phyloP scores from a whole-genome alignment of 2,113 vertebrate species.

The Antechinus flavipes region DNA sequence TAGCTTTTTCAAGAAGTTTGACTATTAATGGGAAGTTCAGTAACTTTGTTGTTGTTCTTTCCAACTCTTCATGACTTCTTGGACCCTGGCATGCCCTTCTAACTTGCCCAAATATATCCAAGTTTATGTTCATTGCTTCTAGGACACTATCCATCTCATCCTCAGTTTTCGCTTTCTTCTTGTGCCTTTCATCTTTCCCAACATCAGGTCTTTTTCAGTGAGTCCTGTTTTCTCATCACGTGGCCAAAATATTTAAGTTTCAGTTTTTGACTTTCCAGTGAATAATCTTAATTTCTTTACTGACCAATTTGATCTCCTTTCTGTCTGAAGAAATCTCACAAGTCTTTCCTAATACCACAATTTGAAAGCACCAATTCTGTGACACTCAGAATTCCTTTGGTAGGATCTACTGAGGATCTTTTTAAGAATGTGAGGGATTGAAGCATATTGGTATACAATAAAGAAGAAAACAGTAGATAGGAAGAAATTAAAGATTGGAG shows the following conservation, averaged over 20 bases:
- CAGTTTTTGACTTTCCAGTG: not conserved
- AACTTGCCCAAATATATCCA: not conserved
- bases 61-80: not conserved
- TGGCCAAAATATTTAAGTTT: not conserved
- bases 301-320: not conserved
- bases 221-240: not conserved
- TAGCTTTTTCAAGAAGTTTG: not conserved
- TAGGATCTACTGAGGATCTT: not conserved
- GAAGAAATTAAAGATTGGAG: not conserved
- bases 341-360: not conserved
- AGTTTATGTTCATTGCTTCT: not conserved
- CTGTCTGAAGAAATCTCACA: not conserved
- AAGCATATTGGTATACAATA: not conserved
- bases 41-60: not conserved
- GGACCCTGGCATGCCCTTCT: not conserved
- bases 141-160: not conserved
- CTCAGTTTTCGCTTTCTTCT: not conserved
- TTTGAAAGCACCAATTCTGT: not conserved
- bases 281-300: not conserved
- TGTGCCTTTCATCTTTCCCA: not conserved
- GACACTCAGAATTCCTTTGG: not conserved
- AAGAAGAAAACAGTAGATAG: not conserved
- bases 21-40: not conserved
- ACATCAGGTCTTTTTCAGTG: not conserved
- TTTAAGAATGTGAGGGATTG: not conserved